phyloP scores from a whole-genome alignment of 2,113 vertebrate species.

The Puntigrus tetrazona region DNA sequence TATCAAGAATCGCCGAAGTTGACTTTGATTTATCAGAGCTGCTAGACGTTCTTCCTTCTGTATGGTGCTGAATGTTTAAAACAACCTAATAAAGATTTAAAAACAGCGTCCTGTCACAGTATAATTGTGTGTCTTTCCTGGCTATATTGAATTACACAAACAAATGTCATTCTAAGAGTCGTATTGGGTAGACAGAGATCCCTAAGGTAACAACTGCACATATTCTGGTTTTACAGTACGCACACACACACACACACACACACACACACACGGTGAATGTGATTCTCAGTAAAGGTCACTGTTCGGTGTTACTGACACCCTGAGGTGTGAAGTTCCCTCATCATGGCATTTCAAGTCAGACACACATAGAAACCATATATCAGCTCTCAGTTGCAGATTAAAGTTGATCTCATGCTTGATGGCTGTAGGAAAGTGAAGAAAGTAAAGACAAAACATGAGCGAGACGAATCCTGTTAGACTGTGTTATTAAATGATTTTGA shows the following conservation, averaged over 20 bases:
- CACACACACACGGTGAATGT: background rate
- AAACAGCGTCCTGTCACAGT: background rate
- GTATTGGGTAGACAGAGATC: background rate
- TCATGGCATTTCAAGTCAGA: constrained; percentile 19
- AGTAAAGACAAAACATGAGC: background rate
- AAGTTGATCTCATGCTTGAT: background rate
- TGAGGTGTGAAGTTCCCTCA: constrained; percentile 23
- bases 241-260: background rate
- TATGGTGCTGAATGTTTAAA: constrained; percentile 9
- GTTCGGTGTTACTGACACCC: constrained; percentile 34
- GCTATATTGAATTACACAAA: background rate
- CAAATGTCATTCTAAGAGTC: background rate
- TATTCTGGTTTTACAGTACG: background rate
- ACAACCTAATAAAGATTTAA: background rate
- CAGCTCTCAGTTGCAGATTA: constrained; percentile 15
- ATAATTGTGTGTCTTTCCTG: background rate
- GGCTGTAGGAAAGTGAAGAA: background rate
- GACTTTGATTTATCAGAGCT: background rate
- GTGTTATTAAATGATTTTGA: background rate
- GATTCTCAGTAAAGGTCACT: constrained; percentile 25
- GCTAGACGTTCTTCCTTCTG: background rate
- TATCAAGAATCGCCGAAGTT: background rate
- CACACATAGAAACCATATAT: constrained; percentile 10
- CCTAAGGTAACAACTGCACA: background rate
- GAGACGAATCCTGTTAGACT: background rate